Base-by-base conservation (phyloP, 2,888 invertebrate species). In the Eristalis intricaria region DNA sequence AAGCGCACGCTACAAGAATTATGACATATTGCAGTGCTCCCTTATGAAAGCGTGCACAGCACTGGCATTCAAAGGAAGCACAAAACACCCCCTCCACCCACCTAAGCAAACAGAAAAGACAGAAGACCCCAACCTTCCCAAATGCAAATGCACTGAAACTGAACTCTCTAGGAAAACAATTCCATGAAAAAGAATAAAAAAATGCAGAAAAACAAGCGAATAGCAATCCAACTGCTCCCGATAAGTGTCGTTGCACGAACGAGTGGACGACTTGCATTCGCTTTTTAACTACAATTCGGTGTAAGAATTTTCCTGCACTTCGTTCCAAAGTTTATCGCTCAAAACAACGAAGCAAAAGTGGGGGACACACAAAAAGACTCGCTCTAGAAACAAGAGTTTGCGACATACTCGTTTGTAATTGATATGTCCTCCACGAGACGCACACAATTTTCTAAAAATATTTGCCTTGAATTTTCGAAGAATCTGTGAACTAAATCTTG, bases 251-350 rank as follows among this genome's bases (percentile, higher is more conserved):
- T 74, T 74, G 56, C 61, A 58, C 63, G 64, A 69, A 40, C 68
- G 64, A 69, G 68, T 75, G 74, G 74, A 69, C 81, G 74, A 69
- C 81, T 74, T 40, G 29, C 71, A 73, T 60, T 79, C 38, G 63
- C 50, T 69, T 64, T 70, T 29, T 32, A 56, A 69, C 43, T 32
- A 50, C 35, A 56, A 63, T 19, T 26, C 50, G 26, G 35, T 66
- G 65, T 58, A 26, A 40, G 65, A 60, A 7, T n/a, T 74, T 22
- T 3, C 2, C n/a, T 32, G 26, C 22, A 68, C 13, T 22, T 74
- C 15, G 58, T 43, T 8, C 5, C 13, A 63, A 63, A 63, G 63
- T 63, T 63, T 1, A n/a, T 29, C 63, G 29, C 50, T 15, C 13
- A 19, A 11, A 68, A 50, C 13, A 23, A 22, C 23, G 32, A 22